phyloP scores from a whole-genome alignment of 2,113 vertebrate genomes.

The Python bivittatus region DNA sequence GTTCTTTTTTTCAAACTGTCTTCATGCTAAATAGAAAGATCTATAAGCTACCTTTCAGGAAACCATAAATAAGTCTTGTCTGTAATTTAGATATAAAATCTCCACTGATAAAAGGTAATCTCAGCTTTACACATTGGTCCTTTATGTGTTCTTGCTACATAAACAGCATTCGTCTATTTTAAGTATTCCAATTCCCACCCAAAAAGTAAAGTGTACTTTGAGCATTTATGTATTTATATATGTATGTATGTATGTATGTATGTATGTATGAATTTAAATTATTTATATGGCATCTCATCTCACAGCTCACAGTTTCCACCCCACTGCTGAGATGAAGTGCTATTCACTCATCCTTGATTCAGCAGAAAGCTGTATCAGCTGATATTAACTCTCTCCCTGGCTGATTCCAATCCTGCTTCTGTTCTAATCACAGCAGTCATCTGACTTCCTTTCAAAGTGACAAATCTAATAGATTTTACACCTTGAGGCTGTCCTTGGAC shows the following conservation, averaged over 20 bases:
- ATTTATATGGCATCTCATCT: neutral
- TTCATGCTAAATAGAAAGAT: neutral
- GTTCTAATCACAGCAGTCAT: neutral
- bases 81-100: neutral
- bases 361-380: neutral
- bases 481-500: neutral
- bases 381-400: neutral
- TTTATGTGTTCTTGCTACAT: neutral
- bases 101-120: neutral
- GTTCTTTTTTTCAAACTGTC: neutral
- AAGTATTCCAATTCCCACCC: neutral
- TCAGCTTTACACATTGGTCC: no score
- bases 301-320: neutral
- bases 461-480: neutral
- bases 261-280: neutral
- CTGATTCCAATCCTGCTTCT: neutral
- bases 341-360: neutral
- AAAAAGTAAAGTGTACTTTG: neutral
- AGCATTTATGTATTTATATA: neutral
- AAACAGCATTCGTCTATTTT: neutral
- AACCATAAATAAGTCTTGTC: neutral
- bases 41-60: neutral
- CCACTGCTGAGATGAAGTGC: neutral
- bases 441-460: neutral
- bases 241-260: neutral